Percentiles rank a stretch among this genome's conserved stretches.
These are phyloP conservation scores for Habropoda laboriosa DNA, from an alignment of 1,140 invertebrate species.

Conservation along the genomic window DNA sequence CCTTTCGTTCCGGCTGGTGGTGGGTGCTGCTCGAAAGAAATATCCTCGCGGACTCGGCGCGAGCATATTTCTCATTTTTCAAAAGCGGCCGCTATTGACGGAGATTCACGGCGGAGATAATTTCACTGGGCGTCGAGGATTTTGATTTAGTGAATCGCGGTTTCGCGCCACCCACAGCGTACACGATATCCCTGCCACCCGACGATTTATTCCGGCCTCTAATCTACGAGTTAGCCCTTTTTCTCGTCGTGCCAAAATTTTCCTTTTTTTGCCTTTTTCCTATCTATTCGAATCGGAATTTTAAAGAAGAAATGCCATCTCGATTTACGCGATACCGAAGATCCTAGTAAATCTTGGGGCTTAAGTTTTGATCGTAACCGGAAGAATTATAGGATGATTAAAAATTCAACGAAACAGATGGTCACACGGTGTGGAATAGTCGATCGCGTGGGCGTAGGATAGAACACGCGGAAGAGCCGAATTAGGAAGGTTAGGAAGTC, in stretches of 20 bases:
- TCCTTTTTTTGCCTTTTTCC: too few species aligned
- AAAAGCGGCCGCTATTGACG: constrained; percentile 33
- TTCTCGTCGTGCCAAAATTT: neutral
- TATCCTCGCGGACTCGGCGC: constrained; percentile 24
- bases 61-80: constrained; percentile 44
- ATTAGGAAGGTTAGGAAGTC: constrained; percentile 70
- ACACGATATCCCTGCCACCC: neutral
- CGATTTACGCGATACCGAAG: too few species aligned
- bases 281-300: too few species aligned
- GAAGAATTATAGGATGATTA: too few species aligned
- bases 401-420: neutral
- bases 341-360: too few species aligned
- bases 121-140: constrained; percentile 32
- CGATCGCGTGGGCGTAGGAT: constrained; percentile 14
- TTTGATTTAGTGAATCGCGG: constrained; percentile 37
- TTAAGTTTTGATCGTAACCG: too few species aligned
- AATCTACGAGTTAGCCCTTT: neutral
- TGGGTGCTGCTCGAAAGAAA: constrained; percentile 34
- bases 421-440: constrained; percentile 4
- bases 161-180: neutral
- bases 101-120: constrained; percentile 44
- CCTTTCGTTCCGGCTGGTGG: neutral
- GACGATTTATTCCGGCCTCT: constrained; percentile 21
- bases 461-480: constrained; percentile 57
- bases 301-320: too few species aligned